Conservation (phyloP, 2,888 invertebrate genomes). For the Vesta saturnalis region DNA sequence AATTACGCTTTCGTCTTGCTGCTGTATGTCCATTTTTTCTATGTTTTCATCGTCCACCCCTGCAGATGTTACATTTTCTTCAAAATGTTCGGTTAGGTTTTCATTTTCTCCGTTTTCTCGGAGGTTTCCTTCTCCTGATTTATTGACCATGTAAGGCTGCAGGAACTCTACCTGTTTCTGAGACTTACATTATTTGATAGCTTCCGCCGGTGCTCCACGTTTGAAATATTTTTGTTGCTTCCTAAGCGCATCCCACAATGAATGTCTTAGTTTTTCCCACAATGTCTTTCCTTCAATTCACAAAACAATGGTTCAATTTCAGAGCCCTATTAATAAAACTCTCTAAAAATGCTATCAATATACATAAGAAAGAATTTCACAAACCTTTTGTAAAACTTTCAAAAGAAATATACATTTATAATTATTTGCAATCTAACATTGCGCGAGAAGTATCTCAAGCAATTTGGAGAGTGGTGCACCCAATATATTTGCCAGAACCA, state of each 20-base stretch:
- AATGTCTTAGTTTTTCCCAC: neutral
- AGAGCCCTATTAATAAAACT: too few relatives aligned
- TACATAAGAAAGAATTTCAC: neutral
- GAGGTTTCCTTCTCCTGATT: neutral
- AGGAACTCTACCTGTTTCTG: neutral
- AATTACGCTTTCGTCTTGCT: neutral
- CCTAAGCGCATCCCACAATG: neutral
- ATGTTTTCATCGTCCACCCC: neutral
- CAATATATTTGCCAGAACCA: slow-evolving; percentile 40
- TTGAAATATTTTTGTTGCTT: slow-evolving; percentile 15
- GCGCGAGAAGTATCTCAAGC: slow-evolving; percentile 38
- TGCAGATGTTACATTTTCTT: neutral
- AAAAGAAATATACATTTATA: neutral
- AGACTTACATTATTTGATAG: neutral
- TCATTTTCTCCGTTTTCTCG: neutral
- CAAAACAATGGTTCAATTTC: neutral
- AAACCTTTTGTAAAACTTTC: neutral
- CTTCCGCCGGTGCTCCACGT: slow-evolving; percentile 12
- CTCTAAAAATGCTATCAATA: neutral
- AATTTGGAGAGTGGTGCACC: slow-evolving; percentile 40
- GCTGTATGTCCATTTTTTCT: neutral
- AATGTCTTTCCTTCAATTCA: neutral
- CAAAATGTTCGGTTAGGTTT: slow-evolving; percentile 4
- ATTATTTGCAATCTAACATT: slow-evolving; percentile 32
- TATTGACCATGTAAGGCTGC: neutral